phyloP scores from a whole-genome alignment of 1,140 invertebrate genomes.

The Penaeus vannamei region DNA sequence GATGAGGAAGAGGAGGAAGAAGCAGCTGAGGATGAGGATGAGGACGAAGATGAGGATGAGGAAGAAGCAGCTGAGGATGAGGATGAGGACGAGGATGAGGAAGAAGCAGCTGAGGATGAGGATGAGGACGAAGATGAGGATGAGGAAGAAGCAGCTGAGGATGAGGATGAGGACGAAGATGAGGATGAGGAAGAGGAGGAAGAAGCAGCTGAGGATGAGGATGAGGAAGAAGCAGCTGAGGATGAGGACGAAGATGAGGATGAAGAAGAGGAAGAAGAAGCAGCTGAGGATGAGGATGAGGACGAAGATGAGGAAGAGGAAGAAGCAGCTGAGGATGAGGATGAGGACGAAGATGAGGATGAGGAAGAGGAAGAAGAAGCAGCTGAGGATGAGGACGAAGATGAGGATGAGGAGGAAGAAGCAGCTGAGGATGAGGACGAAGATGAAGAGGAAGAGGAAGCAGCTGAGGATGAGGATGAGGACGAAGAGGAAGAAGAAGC shows the following conservation, averaged over 20 bases:
- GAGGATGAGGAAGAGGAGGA: neutral
- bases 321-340: conserved; percentile 2
- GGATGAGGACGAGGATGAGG: neutral
- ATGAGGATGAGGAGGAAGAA: neutral
- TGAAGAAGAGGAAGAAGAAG: neutral
- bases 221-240: neutral
- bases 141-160: neutral
- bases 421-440: neutral
- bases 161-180: neutral
- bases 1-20: neutral
- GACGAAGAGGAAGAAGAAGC: neutral
- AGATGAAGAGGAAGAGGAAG: neutral
- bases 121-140: neutral
- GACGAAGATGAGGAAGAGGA: neutral
- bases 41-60: neutral
- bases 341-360: neutral
- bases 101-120: neutral
- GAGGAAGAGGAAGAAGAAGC: neutral
- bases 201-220: conserved; percentile 13
- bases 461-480: neutral
- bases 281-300: neutral
- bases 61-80: conserved; percentile 9
- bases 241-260: neutral
- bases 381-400: neutral
- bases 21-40: neutral